Percentiles rank a stretch among this genome's conserved stretches.
These are phyloP conservation scores for Athene noctua DNA, from an alignment of 2,113 vertebrate species.

Conservation along the genomic window DNA sequence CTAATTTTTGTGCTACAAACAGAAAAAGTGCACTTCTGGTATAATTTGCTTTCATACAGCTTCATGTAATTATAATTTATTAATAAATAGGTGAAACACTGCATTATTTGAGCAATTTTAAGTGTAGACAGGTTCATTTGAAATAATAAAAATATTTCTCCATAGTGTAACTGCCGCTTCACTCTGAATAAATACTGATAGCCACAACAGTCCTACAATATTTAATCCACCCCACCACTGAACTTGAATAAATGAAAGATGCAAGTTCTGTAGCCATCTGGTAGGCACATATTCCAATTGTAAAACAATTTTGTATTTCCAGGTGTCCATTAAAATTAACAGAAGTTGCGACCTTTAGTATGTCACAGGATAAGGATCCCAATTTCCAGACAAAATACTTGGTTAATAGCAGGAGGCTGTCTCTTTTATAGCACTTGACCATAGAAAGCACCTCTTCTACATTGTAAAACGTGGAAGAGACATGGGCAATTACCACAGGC, in stretches of 20 bases:
- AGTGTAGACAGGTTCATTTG: neutral
- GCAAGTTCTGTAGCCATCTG: neutral
- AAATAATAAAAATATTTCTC: neutral
- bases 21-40: neutral
- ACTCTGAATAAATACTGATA: neutral
- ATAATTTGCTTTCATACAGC: neutral
- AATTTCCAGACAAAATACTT: constrained; percentile 18
- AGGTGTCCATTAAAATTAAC: neutral
- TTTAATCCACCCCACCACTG: neutral
- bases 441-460: constrained; percentile 17
- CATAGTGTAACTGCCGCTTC: neutral
- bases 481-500: constrained; percentile 58
- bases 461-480: constrained; percentile 52
- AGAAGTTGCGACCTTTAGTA: neutral
- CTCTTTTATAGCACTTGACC: constrained; percentile 6
- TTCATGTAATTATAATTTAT: neutral
- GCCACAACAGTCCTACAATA: neutral
- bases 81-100: neutral
- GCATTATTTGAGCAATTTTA: neutral
- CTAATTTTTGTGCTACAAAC: neutral
- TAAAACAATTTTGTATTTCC: neutral
- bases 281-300: neutral
- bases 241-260: neutral
- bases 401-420: neutral
- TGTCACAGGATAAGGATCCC: neutral